Conservation (phyloP, 2,888 invertebrate species). For the Sympetrum striolatum region DNA sequence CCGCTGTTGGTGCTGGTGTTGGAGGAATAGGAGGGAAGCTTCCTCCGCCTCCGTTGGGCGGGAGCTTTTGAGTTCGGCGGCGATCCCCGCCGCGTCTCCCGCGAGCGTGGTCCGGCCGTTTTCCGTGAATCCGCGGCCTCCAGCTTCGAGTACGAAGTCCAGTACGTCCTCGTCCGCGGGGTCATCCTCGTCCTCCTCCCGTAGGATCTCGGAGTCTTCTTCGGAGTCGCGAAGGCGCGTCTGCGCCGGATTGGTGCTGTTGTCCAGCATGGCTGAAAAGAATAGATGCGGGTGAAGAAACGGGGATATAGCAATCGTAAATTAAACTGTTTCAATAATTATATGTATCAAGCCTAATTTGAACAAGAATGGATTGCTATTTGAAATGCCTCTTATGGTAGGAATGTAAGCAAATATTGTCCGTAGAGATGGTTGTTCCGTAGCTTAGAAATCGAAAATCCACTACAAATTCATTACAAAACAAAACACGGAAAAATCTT, state of each 20-base stretch:
- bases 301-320: background rate
- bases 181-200: conserved; percentile 13
- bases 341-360: too few species aligned
- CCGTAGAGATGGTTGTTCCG: too few species aligned
- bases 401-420: too few species aligned
- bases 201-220: background rate
- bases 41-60: background rate
- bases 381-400: too few species aligned
- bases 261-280: conserved; percentile 25
- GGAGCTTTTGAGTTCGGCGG: conserved; percentile 28
- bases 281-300: background rate
- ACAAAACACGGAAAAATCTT: too few species aligned
- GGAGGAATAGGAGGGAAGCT: background rate
- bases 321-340: background rate
- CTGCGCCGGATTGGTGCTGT: conserved; percentile 28
- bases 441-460: too few species aligned
- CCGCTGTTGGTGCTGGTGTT: conserved; percentile 61
- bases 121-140: conserved; percentile 14
- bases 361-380: too few species aligned
- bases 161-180: conserved; percentile 20
- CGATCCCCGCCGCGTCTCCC: conserved; percentile 56
- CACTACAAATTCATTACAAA: too few species aligned
- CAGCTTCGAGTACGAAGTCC: conserved; percentile 24
- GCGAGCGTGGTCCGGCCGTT: conserved; percentile 30
- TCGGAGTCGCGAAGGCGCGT: conserved; percentile 22